phyloP scores from a whole-genome alignment of 2,888 invertebrate species.

The Ornithoptera alexandrae region DNA sequence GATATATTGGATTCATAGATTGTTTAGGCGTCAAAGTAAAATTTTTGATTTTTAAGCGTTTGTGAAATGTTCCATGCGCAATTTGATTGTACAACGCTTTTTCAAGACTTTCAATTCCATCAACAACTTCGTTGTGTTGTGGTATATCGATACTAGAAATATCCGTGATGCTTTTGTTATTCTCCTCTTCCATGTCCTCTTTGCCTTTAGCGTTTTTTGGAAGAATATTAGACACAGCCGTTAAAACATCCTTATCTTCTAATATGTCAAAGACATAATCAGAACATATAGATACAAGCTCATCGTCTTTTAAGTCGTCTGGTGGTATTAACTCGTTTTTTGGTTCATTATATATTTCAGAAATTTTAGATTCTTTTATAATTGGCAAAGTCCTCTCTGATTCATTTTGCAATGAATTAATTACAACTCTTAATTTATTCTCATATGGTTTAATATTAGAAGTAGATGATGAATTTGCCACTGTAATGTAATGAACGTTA shows the following conservation, averaged over 20 bases:
- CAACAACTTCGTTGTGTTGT: slow-evolving; percentile 5
- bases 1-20: slow-evolving; percentile 51
- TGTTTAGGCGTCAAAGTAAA: slow-evolving; percentile 59
- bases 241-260: slow-evolving; percentile 50
- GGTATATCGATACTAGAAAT: slow-evolving; percentile 12
- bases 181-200: slow-evolving; percentile 22
- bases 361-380: slow-evolving; percentile 38
- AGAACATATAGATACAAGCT: slow-evolving; percentile 43
- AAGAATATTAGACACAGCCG: slow-evolving; percentile 46
- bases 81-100: slow-evolving; percentile 49
- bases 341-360: slow-evolving; percentile 32
- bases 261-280: slow-evolving; percentile 50
- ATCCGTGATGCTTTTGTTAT: slow-evolving; percentile 1
- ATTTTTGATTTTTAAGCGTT: slow-evolving; percentile 56
- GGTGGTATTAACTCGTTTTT: slow-evolving; percentile 33
- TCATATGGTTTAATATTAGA: slow-evolving; percentile 6
- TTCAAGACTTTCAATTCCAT: slow-evolving; percentile 36
- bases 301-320: slow-evolving; percentile 37
- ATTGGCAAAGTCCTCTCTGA: background rate
- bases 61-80: slow-evolving; percentile 52
- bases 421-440: background rate
- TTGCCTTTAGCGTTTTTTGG: slow-evolving; percentile 29
- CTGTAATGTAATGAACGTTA: slow-evolving; percentile 1
- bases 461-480: background rate
- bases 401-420: background rate